These are phyloP conservation scores for Pseudomyrmex flavicornis DNA, from an alignment of 1,140 invertebrate genomes.

Conservation along the genomic window DNA sequence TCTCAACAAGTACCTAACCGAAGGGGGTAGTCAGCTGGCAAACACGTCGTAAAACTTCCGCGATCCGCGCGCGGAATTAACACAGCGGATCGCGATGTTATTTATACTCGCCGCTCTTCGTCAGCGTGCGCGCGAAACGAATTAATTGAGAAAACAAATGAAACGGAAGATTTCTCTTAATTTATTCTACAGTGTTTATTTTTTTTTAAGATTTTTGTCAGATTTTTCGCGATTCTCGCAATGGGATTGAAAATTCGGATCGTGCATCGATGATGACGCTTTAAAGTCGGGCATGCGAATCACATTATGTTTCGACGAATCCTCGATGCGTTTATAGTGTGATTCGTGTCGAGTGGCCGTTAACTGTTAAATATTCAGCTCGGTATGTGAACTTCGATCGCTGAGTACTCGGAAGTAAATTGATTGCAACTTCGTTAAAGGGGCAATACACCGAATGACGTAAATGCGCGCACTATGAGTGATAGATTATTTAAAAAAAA, in stretches of 20 bases:
- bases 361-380: slow-evolving; percentile 46
- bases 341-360: slow-evolving; percentile 38
- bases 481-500: slow-evolving; percentile 26
- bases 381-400: slow-evolving; percentile 27
- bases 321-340: slow-evolving; percentile 34
- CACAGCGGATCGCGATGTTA: neutral
- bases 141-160: neutral
- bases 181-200: too few species aligned
- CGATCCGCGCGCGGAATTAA: neutral
- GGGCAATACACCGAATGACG: slow-evolving; percentile 13
- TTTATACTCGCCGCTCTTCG: neutral
- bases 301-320: slow-evolving; percentile 48
- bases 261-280: neutral
- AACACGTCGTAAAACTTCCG: slow-evolving; percentile 38
- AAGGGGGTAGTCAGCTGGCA: neutral
- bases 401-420: slow-evolving; percentile 35
- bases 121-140: too few species aligned
- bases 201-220: neutral
- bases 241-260: slow-evolving; percentile 6
- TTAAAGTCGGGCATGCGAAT: neutral
- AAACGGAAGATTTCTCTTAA: too few species aligned
- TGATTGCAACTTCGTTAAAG: slow-evolving; percentile 48
- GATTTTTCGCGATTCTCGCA: neutral
- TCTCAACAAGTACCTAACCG: neutral
- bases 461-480: neutral